Base-by-base conservation (phyloP, 1,140 invertebrate species). In the Zophobas morio region DNA sequence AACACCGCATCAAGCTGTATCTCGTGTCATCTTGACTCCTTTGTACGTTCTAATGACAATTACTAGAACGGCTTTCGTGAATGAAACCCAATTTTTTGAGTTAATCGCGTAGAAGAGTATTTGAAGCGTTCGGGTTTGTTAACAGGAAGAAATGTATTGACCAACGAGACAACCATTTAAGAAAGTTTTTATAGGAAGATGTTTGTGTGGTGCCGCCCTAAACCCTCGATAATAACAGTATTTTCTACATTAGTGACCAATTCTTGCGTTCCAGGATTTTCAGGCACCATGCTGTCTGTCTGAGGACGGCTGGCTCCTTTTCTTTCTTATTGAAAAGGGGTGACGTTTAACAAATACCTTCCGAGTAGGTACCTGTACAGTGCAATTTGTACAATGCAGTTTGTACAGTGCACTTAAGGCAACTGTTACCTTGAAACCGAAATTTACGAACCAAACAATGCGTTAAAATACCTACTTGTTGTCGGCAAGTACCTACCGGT, bases 251-350 rank as follows among this genome's bases (percentile, higher is more conserved):
- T 78, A 73, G 74, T 78, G 66, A 70, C 47, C 54, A 77, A 74
- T 80, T 78, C 75, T 49, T 56, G 70, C 40, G 37, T 53, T 40
- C 49, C 63, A 20, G 39, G 72, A 73, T 74, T 80, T 78, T 56
- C 36, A 5, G 79, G 70, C 79, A 78, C 74, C 79, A 80, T 75
- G 79, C 79, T 78, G 79, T 80, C 79, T 80, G 79, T 80, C 79
- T 80, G 72, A 72, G 63, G 56, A 70, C 53, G 74, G 42, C 20
- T 73, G 49, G 35, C 20, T 73, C 49, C 71, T 46, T 56, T 73
- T 73, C 36, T 53, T 57, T 73, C 34, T 36, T 73, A 32, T 33
- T n/a, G 5, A 54, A 36, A 57, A 47, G 35, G 49, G 33, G 36
- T 73, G 71, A 56, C 71, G 32, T 37, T 66, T n/a, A 39, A 20